These are phyloP conservation scores for Falco peregrinus DNA, from an alignment of 2,797 vertebrate species.

Conservation along the genomic window DNA sequence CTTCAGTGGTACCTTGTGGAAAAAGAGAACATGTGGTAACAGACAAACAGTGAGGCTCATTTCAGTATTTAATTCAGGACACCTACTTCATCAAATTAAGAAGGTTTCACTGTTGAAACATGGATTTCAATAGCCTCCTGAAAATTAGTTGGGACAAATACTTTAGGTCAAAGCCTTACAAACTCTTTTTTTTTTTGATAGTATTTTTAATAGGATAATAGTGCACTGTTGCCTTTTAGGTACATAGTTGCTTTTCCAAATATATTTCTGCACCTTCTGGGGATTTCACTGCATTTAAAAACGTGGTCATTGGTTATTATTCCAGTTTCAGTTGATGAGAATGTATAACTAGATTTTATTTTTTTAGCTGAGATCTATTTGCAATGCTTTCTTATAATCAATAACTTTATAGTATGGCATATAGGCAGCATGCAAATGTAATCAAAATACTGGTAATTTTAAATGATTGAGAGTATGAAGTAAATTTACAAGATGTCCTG, in stretches of 20 bases:
- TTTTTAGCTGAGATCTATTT: background rate
- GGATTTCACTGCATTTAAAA: background rate
- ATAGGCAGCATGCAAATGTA: background rate
- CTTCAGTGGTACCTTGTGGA: background rate
- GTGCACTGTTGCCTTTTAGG: background rate
- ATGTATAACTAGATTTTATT: background rate
- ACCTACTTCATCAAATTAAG: background rate
- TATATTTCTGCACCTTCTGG: background rate
- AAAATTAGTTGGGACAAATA: background rate
- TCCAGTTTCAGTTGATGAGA: background rate
- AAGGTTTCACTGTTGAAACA: background rate
- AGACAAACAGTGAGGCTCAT: background rate
- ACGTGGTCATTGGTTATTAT: background rate
- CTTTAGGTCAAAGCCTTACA: background rate
- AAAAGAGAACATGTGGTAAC: background rate
- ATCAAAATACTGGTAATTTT: background rate
- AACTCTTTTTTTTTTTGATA: background rate
- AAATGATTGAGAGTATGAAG: background rate
- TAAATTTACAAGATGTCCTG: background rate
- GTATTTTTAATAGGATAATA: background rate
- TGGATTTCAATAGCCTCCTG: background rate
- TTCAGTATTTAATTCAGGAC: background rate
- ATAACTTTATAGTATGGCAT: background rate
- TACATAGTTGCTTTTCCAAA: background rate
- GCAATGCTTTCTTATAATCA: background rate